A percentile compares a stretch with the other conserved stretches of the same genome.
phyloP scores from a whole-genome alignment of 1,140 invertebrate species.

The Temnothorax nylanderi region DNA sequence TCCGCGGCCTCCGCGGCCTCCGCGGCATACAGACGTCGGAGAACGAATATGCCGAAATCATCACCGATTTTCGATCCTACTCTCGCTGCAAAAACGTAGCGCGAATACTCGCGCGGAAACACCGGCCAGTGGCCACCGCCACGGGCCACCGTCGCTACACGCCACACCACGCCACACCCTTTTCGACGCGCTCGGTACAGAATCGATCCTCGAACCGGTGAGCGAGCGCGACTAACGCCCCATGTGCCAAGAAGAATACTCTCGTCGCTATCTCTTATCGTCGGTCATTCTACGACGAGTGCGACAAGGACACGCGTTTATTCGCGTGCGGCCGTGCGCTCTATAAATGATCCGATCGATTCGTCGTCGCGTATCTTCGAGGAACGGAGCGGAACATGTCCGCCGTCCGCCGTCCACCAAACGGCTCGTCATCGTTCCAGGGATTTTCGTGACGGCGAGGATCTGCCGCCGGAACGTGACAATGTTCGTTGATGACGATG shows the following conservation, averaged over 20 bases:
- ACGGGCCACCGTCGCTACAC: background rate
- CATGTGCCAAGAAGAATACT: background rate
- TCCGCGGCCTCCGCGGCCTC: background rate
- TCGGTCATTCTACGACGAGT: background rate
- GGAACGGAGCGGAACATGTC: constrained; percentile 30
- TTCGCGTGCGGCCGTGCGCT: constrained; percentile 3
- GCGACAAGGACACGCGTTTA: background rate
- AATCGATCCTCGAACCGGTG: constrained; percentile 18
- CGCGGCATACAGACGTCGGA: background rate
- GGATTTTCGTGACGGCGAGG: background rate
- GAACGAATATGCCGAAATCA: background rate
- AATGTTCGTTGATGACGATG: background rate
- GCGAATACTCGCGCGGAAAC: background rate
- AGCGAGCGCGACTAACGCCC: constrained; percentile 1
- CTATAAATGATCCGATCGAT: background rate
- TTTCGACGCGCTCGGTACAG: constrained; percentile 25
- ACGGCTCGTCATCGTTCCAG: background rate
- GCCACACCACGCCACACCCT: constrained; percentile 56
- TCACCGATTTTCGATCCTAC: background rate
- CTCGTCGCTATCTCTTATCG: background rate
- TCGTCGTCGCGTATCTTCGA: background rate
- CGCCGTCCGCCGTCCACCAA: constrained; percentile 33
- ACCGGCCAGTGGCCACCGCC: background rate
- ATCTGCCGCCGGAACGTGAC: background rate
- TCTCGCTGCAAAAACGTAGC: background rate